phyloP scores from a whole-genome alignment of 2,888 invertebrate genomes.

The Noctua fimbriata region DNA sequence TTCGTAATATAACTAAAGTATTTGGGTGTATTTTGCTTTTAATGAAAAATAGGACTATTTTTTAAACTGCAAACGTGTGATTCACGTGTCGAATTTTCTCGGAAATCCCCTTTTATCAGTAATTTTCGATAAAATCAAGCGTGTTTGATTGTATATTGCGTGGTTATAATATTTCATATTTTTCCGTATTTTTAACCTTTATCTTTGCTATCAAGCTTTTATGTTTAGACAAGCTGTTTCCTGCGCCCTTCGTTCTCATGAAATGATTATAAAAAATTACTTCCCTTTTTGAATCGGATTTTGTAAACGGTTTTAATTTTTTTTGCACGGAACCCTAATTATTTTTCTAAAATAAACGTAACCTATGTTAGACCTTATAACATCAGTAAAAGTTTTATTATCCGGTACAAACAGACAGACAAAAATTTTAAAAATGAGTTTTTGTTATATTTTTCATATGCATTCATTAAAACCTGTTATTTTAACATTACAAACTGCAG shows the following conservation, averaged over 20 bases:
- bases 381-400: no score
- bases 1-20: not conserved
- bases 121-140: constrained; percentile 12
- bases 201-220: constrained; percentile 31
- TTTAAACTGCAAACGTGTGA: not conserved
- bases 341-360: no score
- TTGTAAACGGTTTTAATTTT: no score
- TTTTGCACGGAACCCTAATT: no score
- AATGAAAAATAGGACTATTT: not conserved
- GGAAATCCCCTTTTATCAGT: constrained; percentile 21
- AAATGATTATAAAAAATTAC: no score
- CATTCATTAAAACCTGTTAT: no score
- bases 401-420: no score
- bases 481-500: constrained; percentile 16
- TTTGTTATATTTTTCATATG: no score
- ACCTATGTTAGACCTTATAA: no score
- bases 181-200: constrained; percentile 9
- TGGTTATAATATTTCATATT: not conserved
- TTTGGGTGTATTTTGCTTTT: not conserved
- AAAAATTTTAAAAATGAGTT: no score
- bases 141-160: constrained; percentile 12
- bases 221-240: not conserved
- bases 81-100: not conserved
- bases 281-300: no score
- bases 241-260: no score